Evolutionary conservation across 2,797 vertebrate genomes (phyloP).

Genomic region (Enteromius argenteus): DNA sequence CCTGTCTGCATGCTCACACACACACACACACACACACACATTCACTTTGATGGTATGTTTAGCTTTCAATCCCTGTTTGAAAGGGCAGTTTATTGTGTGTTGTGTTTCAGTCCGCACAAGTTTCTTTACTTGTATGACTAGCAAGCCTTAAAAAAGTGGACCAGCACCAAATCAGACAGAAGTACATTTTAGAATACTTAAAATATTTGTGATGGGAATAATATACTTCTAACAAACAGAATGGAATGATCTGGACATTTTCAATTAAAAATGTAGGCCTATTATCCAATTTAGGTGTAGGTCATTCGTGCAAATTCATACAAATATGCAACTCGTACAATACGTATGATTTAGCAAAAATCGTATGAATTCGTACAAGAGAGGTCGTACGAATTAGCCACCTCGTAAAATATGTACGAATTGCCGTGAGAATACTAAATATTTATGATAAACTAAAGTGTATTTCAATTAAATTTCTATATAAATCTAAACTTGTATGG

Average conservation of each 20-base stretch:
- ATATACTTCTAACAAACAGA: neutral
- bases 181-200: neutral
- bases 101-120: neutral
- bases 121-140: neutral
- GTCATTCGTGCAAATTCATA: no score
- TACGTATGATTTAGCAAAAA: no score
- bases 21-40: conserved; percentile 18
- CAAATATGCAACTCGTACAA: no score
- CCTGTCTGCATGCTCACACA: conserved; percentile 12
- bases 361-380: no score
- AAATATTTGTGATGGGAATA: neutral
- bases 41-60: neutral
- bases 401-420: no score
- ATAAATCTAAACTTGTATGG: no score
- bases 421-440: no score
- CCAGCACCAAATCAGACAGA: no score
- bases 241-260: neutral
- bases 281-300: neutral
- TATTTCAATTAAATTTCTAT: no score
- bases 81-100: conserved; percentile 9
- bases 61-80: neutral
- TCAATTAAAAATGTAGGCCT: neutral
- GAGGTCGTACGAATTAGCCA: no score
- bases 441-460: no score
- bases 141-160: neutral